Conservation (phyloP, 2,888 invertebrate genomes). For the Tenthredo amoena region DNA sequence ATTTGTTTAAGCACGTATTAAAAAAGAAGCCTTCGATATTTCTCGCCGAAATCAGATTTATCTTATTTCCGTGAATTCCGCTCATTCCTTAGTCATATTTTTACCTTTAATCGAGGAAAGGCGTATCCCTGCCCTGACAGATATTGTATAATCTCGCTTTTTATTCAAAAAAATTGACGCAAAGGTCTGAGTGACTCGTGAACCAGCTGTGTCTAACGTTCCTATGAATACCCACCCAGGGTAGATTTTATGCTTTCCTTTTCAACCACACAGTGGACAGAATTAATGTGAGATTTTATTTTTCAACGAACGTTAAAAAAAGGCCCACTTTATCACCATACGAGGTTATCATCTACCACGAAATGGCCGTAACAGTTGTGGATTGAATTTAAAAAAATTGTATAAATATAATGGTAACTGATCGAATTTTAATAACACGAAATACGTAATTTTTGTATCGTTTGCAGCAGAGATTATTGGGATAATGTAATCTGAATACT, state of each 20-base stretch:
- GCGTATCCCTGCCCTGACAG: neutral
- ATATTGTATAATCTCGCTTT: neutral
- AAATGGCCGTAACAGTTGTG: neutral
- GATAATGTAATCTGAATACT: neutral
- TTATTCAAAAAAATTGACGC: neutral
- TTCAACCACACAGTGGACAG: neutral
- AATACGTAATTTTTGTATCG: neutral
- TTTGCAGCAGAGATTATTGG: neutral
- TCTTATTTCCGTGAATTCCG: neutral
- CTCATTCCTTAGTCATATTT: neutral
- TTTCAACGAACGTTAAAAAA: neutral
- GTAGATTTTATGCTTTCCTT: neutral
- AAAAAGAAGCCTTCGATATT: neutral
- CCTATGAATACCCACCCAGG: neutral
- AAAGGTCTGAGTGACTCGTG: neutral
- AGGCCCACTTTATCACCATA: neutral
- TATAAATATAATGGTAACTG: neutral
- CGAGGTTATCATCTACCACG: neutral
- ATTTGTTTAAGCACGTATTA: neutral
- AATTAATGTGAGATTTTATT: neutral
- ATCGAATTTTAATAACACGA: neutral
- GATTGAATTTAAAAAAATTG: neutral
- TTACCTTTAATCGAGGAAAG: neutral
- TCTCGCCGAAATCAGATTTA: neutral
- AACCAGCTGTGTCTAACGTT: conserved; percentile 7